These are phyloP conservation scores for Hanleya hanleyi DNA, from an alignment of 2,888 invertebrate species.

Conservation along the genomic window DNA sequence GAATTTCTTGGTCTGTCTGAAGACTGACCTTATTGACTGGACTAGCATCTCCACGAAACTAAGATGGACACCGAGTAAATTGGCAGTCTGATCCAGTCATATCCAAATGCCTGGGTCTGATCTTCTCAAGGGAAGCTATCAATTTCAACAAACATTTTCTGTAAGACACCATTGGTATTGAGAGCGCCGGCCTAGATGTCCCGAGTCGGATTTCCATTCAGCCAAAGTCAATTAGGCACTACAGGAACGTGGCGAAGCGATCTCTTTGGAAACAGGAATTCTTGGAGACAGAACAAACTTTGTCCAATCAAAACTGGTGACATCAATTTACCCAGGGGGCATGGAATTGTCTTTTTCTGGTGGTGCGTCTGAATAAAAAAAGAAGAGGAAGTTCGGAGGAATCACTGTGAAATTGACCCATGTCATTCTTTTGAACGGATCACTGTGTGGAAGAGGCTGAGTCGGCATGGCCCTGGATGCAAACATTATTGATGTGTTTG, in stretches of 20 bases:
- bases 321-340: not conserved
- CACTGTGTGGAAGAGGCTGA: not conserved
- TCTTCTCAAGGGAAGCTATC: not conserved
- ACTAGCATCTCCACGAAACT: not conserved
- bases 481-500: constrained; percentile 3
- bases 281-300: not conserved
- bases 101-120: not conserved
- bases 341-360: not conserved
- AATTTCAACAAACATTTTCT: not conserved
- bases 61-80: no score
- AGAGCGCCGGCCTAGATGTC: not conserved
- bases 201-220: not conserved
- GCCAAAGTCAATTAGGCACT: not conserved
- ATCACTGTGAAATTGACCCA: not conserved
- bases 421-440: not conserved
- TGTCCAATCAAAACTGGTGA: not conserved
- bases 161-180: not conserved
- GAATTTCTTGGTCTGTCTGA: no score
- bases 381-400: not conserved
- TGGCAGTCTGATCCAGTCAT: not conserved
- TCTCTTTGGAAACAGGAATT: not conserved
- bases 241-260: not conserved
- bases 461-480: not conserved
- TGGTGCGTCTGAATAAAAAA: not conserved
- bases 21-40: no score